phyloP scores from a whole-genome alignment of 2,888 invertebrate species.

The Agonopterix heracliana region DNA sequence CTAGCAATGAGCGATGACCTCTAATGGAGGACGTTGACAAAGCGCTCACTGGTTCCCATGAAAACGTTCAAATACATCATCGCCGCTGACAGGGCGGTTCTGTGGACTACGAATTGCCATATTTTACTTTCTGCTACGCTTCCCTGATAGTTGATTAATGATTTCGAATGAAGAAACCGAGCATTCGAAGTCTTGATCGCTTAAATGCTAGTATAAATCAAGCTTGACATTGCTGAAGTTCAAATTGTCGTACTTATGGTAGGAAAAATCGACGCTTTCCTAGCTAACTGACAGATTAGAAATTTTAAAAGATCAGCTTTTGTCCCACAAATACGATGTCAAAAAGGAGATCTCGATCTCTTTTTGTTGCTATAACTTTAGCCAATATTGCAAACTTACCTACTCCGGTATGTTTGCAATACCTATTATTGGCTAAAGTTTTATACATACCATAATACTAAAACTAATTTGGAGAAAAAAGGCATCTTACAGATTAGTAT shows the following conservation, averaged over 20 bases:
- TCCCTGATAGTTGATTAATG: constrained; percentile 67
- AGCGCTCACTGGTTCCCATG: constrained; percentile 63
- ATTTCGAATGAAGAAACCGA: constrained; percentile 34
- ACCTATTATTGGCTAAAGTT: too few relatives aligned
- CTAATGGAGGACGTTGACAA: constrained; percentile 70
- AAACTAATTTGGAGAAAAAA: too few relatives aligned
- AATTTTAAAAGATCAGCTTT: too few relatives aligned
- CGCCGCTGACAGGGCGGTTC: constrained; percentile 60
- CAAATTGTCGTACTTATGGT: constrained; percentile 1
- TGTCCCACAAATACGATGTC: too few relatives aligned
- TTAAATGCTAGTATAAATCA: constrained; percentile 16
- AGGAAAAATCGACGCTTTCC: background rate
- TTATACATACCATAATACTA: too few relatives aligned
- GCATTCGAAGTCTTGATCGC: constrained; percentile 20
- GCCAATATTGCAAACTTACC: too few relatives aligned
- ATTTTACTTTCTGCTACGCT: constrained; percentile 68
- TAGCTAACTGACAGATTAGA: too few relatives aligned
- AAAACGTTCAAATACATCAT: constrained; percentile 76
- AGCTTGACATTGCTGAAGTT: constrained; percentile 13
- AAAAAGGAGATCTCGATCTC: too few relatives aligned
- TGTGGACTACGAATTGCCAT: constrained; percentile 65
- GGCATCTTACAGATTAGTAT: too few relatives aligned
- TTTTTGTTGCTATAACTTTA: too few relatives aligned
- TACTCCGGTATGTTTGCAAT: too few relatives aligned
- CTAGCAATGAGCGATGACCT: constrained; percentile 63